These are phyloP conservation scores for Porites lutea DNA, from an alignment of 64 coral and sea anemone species.

Conservation along the genomic window DNA sequence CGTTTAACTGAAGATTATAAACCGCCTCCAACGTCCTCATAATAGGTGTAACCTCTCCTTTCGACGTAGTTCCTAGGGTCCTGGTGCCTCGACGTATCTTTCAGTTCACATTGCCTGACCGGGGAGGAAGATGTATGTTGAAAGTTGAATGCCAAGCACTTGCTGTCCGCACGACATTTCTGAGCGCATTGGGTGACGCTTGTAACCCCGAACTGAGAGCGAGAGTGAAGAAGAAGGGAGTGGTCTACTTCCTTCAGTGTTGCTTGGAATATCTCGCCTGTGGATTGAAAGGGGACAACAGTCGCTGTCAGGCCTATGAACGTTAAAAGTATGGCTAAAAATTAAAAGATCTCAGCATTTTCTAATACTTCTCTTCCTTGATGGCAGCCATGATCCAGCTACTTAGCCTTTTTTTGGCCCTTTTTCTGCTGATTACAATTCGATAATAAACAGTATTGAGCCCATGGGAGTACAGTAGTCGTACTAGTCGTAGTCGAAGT, in stretches of 20 bases:
- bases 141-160: slow-evolving; percentile 30
- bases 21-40: not conserved
- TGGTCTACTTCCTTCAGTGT: not conserved
- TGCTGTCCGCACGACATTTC: slow-evolving; percentile 10
- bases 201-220: not conserved
- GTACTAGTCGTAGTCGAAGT: too few species aligned
- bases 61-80: not conserved
- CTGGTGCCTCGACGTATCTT: slow-evolving; percentile 13
- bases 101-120: slow-evolving; percentile 17
- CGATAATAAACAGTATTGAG: too few species aligned
- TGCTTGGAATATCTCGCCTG: not conserved
- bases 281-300: not conserved
- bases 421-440: too few species aligned
- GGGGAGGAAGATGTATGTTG: not conserved
- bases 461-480: too few species aligned
- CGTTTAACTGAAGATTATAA: not conserved
- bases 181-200: slow-evolving; percentile 12
- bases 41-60: slow-evolving; percentile 23
- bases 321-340: too few species aligned
- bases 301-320: too few species aligned
- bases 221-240: slow-evolving; percentile 14
- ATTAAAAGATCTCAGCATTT: too few species aligned
- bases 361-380: too few species aligned
- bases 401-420: too few species aligned
- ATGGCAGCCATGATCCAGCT: too few species aligned